Base-by-base conservation (phyloP, 1,140 invertebrate species). In the Lordiphosa collinella region DNA sequence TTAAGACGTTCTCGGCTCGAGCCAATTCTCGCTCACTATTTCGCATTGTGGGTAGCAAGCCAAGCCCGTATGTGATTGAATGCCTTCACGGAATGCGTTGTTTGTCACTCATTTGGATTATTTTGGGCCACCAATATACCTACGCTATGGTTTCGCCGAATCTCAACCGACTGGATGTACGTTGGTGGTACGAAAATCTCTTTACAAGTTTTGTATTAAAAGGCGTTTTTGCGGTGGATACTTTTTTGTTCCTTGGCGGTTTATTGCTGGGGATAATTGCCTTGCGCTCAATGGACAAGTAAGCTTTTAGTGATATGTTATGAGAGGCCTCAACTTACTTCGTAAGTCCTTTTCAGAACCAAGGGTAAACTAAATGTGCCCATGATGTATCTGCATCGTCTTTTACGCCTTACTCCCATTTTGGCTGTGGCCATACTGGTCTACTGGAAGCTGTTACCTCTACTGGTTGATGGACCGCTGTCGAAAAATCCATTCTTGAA, bases 371-470 rank as follows among this genome's bases (percentile, higher is more conserved):
- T 84, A 2, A 85, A 85, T 35, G 54, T 79, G 0, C 61, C 79
- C 0, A 9, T 85, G 10, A 85, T 85, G 79, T 85, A 85, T 32
- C 38, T 85, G 46, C 79, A 85, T 25, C 79, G 79, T 2, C 79
- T 59, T 18, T 31, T 85, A 13, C 65, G 79, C 0, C 62, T 85
- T 0, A 85, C 79, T 3, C 79, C 79, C 0, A 36, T 78, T 1
- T 4, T 85, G 7, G 79, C 16, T 1, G 4, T 78, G 11, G 61
- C 46, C 18, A 49, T 85, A 7, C 41, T 84, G 2, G 53, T 69
- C 1, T 68, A 44, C 10, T 25, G 35, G 12, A 60, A 51, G 11
- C 4, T 84, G 1, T 32, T 72, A 5, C 58, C 68, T 0, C 34
- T 48, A 0, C 0, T 84, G 3, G 40, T 35, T 25, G 46, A n/a